Conservation (phyloP, 2,113 vertebrate species). For the Chelonoidis abingdonii region DNA sequence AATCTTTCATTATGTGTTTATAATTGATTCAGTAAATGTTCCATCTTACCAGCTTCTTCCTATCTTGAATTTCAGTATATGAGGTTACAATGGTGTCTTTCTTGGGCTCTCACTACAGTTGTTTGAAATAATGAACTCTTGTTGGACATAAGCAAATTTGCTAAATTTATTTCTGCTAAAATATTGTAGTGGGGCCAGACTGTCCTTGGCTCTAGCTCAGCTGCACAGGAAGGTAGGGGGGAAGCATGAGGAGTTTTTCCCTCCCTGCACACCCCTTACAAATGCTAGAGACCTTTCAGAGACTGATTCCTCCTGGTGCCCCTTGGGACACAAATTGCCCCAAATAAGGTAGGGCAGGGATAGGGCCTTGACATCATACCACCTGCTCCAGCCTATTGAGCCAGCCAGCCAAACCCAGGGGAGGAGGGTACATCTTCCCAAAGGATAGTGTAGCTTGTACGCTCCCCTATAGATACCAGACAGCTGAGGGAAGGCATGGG, state of each 20-base stretch:
- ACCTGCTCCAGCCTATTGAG: constrained; percentile 58
- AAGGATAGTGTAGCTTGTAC: constrained; percentile 63
- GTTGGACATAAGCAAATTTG: not conserved
- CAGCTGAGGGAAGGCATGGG: not conserved
- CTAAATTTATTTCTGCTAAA: not conserved
- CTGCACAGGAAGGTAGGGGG: not conserved
- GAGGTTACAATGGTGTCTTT: not conserved
- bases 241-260: not conserved
- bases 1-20: not conserved
- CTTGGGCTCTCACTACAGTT: not conserved
- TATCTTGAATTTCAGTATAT: not conserved
- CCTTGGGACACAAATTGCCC: constrained; percentile 58
- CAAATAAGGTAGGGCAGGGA: constrained; percentile 55
- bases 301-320: not conserved
- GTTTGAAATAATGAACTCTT: not conserved
- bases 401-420: constrained; percentile 61
- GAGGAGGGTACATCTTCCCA: constrained; percentile 61
- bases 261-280: not conserved
- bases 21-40: accelerated
- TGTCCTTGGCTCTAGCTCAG: not conserved
- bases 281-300: not conserved
- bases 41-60: not conserved
- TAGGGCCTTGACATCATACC: constrained; percentile 56
- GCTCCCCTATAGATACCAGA: not conserved
- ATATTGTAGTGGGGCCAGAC: not conserved